Percentiles rank a stretch among this genome's conserved stretches.
Evolutionary conservation across 2,113 vertebrate genomes (phyloP).

Genomic region (Chamaetylas fuelleborni): DNA sequence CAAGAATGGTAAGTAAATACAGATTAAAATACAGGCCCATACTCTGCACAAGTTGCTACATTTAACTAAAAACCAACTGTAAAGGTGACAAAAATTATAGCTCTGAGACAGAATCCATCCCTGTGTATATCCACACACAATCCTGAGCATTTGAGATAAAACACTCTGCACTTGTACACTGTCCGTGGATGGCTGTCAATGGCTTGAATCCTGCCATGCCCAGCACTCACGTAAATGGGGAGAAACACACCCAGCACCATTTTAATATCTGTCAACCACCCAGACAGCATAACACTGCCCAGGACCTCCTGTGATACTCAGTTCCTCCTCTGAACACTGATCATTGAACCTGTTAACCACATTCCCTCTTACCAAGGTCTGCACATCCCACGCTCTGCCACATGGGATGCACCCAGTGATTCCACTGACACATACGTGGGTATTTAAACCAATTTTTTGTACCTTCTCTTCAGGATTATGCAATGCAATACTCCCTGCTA

Average conservation of each 20-base stretch:
- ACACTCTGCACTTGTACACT: background rate
- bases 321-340: background rate
- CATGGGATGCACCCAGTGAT: background rate
- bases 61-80: background rate
- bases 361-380: background rate
- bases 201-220: background rate
- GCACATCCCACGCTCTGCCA: background rate
- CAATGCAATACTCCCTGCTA: background rate
- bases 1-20: background rate
- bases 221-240: background rate
- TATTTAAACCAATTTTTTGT: background rate
- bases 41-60: background rate
- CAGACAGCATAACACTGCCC: background rate
- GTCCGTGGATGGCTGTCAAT: fast-evolving
- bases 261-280: background rate
- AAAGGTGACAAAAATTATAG: background rate
- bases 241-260: background rate
- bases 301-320: background rate
- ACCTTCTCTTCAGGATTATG: background rate
- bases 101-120: background rate
- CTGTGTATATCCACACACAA: background rate
- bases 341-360: background rate
- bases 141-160: background rate
- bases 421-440: fast-evolving
- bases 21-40: background rate